These are phyloP conservation scores for Hemiscyllium ocellatum DNA, from an alignment of 2,113 vertebrate genomes.

Conservation along the genomic window DNA sequence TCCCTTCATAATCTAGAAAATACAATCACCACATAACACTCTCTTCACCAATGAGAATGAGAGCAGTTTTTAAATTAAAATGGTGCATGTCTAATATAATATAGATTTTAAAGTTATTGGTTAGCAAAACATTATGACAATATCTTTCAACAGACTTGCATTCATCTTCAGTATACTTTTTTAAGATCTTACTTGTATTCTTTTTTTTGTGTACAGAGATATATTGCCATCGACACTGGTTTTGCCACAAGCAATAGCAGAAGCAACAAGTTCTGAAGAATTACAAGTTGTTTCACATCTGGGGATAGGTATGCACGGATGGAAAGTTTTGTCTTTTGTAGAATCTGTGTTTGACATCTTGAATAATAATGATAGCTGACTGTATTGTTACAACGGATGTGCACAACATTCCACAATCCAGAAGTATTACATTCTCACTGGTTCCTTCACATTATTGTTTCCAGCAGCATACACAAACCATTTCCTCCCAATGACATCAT, in stretches of 20 bases:
- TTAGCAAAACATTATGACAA: not conserved
- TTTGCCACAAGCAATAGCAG: conserved; percentile 74
- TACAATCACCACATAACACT: not conserved
- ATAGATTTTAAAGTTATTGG: not conserved
- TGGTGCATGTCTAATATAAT: not conserved
- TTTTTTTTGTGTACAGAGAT: conserved; percentile 62
- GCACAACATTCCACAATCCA: not conserved
- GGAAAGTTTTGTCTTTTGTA: not conserved
- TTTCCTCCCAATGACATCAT: not conserved
- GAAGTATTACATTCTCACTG: not conserved
- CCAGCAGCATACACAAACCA: not conserved
- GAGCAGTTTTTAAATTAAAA: not conserved
- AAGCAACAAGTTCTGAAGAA: conserved; percentile 67
- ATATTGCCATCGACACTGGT: conserved; percentile 72
- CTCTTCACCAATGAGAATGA: not conserved
- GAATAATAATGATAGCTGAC: not conserved
- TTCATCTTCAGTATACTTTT: not conserved
- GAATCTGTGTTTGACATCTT: not conserved
- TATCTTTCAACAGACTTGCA: not conserved
- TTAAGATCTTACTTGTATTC: not conserved
- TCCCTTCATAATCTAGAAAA: not conserved
- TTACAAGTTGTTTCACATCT: conserved; percentile 76
- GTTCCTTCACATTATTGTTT: not conserved
- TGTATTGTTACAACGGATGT: not conserved
- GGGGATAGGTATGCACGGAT: conserved; percentile 70